A percentile compares a stretch with the other conserved stretches of the same genome.
Conservation (phyloP, 2,113 vertebrate species). For the Otocyon megalotis region DNA sequence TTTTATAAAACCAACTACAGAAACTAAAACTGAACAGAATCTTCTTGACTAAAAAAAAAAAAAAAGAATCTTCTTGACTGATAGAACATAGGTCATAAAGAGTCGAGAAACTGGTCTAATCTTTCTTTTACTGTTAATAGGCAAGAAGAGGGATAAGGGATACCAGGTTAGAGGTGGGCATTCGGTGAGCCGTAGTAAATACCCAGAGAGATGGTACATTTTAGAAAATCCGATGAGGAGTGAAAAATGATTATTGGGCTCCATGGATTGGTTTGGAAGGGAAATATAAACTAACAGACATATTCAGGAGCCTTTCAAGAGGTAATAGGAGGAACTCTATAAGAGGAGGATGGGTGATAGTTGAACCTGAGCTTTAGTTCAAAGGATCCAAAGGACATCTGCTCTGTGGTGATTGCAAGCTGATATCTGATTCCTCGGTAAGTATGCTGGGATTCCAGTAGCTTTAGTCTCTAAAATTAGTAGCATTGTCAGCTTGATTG, state of each 20-base stretch:
- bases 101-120: not conserved
- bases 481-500: not conserved
- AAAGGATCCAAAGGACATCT: constrained; percentile 25
- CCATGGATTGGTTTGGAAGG: not conserved
- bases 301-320: not conserved
- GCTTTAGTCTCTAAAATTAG: constrained; percentile 56
- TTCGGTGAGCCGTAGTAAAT: not conserved
- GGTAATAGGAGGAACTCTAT: constrained; percentile 7
- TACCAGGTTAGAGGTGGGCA: not conserved
- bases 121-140: not conserved
- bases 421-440: constrained; percentile 44
- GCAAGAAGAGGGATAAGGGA: not conserved
- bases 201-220: not conserved
- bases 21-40: constrained; percentile 23
- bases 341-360: not conserved
- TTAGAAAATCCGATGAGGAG: not conserved
- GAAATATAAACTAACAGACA: not conserved
- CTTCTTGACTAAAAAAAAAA: not conserved
- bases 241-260: not conserved
- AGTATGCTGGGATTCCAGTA: not conserved
- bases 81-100: not conserved
- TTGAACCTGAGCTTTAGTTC: constrained; percentile 63
- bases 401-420: constrained; percentile 51
- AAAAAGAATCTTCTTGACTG: constrained; percentile 6
- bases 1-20: constrained; percentile 14